A percentile compares a stretch with the other conserved stretches of the same genome.
These are phyloP conservation scores for Umimayanthus kanabou DNA, from an alignment of 92 coral and sea anemone species.

Conservation along the genomic window DNA sequence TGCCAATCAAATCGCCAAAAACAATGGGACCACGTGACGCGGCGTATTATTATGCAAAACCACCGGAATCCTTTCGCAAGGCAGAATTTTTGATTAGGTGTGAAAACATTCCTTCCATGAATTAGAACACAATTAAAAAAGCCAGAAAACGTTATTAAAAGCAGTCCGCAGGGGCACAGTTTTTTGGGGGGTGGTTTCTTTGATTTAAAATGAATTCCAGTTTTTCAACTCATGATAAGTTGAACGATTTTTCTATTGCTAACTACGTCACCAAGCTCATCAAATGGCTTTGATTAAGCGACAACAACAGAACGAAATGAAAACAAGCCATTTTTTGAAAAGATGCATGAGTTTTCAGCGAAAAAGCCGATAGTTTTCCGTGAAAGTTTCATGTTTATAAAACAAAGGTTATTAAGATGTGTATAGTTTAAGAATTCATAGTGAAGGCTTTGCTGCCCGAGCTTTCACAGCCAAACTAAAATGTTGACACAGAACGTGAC, in stretches of 20 bases:
- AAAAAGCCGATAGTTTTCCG: conserved; percentile 6
- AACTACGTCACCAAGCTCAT: conserved; percentile 62
- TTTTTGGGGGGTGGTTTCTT: conserved; percentile 18
- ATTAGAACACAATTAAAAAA: conserved; percentile 57
- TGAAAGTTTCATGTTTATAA: not conserved
- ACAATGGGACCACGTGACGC: conserved; percentile 85
- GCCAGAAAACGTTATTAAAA: conserved; percentile 49
- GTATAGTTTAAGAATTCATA: not conserved
- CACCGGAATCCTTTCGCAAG: conserved; percentile 76
- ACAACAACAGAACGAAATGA: conserved; percentile 20
- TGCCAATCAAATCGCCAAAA: conserved; percentile 84
- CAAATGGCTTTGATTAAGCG: conserved; percentile 49
- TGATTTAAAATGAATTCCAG: conserved; percentile 41
- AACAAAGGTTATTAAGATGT: not conserved
- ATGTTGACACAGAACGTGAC: conserved; percentile 47
- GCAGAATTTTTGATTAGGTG: conserved; percentile 48
- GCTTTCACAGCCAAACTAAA: conserved; percentile 26
- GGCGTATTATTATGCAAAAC: conserved; percentile 75
- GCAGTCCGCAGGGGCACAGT: conserved; percentile 28
- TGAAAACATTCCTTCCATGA: conserved; percentile 58
- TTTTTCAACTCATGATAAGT: conserved; percentile 48
- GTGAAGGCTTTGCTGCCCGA: not conserved
- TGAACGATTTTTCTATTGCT: conserved; percentile 40
- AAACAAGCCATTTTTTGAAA: conserved; percentile 34
- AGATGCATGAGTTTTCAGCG: conserved; percentile 20